Evolutionary conservation across 2,113 vertebrate species (phyloP), one percentile per base, ranked within the genome.

Genomic region (Reinhardtius hippoglossoides): DNA sequence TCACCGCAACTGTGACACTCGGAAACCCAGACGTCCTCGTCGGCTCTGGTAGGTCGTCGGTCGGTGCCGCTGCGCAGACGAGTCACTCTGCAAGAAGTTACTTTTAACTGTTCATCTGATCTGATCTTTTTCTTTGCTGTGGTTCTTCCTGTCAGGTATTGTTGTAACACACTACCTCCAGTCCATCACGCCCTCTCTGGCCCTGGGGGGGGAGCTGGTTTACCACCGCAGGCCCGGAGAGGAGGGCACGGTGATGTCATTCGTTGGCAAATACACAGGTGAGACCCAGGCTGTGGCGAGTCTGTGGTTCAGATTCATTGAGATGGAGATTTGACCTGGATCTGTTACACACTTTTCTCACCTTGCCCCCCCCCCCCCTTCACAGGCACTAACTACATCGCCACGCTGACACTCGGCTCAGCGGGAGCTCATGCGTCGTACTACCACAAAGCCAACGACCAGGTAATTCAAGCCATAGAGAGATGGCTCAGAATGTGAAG

Each of bases 391-490:
- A 96, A 96, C 83, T 97, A 94, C 93, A 86, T 96, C 20, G 95
- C 94, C 3, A 97, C 96, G 0, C 26, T 97, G 66, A 97, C 96
- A 0, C 14, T 96, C 14, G 96, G 96, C 31, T 95, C 95, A 37
- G 95, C 95, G 0, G 95, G 96, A 57, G 95, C 93, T 71, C 96
- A 97, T 0, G 96, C 95, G 0, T 96, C 96, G 0, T 97, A 97
- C 31, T 97, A 97, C 85, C 96, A 97, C 88, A 97, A 93, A 94
- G 96, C 96, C 78, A 97, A 95, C 3, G 96, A 96, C 13, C 95
- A 96, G 95, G 96, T 97, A 91, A 67, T 0, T 0, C 23, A 37
- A 37, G 9, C 35, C 31, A 1, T 35, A 3, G 12, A 35, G 14
- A 13, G 6, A 21, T 16, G 35, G 18, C 2, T 20, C 9, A 27